Conservation (phyloP, 2,797 vertebrate genomes). For the Lepidocolaptes lacrymiger region DNA sequence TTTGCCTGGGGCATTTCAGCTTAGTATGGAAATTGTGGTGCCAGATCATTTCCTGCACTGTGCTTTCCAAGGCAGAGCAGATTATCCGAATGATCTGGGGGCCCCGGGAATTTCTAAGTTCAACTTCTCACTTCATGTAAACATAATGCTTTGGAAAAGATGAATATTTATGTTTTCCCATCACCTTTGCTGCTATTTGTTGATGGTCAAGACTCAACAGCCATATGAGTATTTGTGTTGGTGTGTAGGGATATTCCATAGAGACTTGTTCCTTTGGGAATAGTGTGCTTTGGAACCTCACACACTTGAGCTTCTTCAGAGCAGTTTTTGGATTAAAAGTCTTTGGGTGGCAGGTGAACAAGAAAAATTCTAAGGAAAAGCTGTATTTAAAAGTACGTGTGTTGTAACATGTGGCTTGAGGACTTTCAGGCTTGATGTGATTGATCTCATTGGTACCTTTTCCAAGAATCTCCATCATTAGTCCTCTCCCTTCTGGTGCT, state of each 20-base stretch:
- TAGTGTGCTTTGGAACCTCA: not conserved
- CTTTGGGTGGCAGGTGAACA: not conserved
- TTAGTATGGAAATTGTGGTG: not conserved
- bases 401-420: not conserved
- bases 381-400: not conserved
- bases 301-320: not conserved
- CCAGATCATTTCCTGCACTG: slow-evolving; percentile 8
- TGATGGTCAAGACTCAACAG: not conserved
- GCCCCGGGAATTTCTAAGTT: not conserved
- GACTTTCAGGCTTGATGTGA: not conserved
- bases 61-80: not conserved
- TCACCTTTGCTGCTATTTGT: not conserved
- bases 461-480: not conserved
- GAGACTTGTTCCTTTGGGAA: not conserved
- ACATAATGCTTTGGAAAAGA: not conserved
- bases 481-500: not conserved
- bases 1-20: not conserved
- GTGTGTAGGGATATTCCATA: not conserved
- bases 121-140: not conserved
- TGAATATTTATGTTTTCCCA: not conserved
- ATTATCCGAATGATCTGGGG: not conserved
- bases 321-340: not conserved
- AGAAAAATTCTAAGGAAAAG: not conserved
- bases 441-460: not conserved
- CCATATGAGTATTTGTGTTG: not conserved